Evolutionary conservation across 37 sponge, comb jelly and placozoan genomes (phyloP).

Genomic region (Beroe forskalii): DNA sequence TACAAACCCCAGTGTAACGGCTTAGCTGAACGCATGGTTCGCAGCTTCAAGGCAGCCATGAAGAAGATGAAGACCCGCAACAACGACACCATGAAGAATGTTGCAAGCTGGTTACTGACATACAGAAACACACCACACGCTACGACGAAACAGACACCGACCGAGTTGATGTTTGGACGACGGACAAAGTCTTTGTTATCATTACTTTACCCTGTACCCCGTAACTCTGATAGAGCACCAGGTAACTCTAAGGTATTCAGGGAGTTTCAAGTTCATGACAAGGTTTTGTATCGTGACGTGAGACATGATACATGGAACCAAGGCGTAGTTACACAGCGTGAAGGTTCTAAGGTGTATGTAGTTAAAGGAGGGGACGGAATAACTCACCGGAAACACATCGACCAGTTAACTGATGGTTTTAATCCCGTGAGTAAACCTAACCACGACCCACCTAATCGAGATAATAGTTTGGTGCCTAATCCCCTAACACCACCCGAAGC

Average conservation of each 20-base stretch:
- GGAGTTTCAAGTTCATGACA: not conserved
- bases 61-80: constrained; percentile 3
- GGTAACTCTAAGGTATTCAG: not conserved
- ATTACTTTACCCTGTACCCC: not conserved
- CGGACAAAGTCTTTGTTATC: not conserved
- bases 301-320: not conserved
- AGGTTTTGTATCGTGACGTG: not conserved
- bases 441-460: too few species aligned
- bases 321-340: not conserved
- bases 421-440: too few species aligned
- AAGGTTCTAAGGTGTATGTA: constrained; percentile 1
- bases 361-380: too few species aligned
- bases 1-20: not conserved
- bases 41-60: constrained; percentile 1
- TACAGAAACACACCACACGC: not conserved
- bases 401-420: too few species aligned
- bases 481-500: too few species aligned
- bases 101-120: not conserved
- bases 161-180: not conserved
- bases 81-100: not conserved
- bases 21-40: not conserved
- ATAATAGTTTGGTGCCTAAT: too few species aligned
- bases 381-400: too few species aligned
- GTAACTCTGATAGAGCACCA: not conserved
- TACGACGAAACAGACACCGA: not conserved